Conservation (phyloP, 2,888 invertebrate species). For the Rhogogaster chlorosoma region DNA sequence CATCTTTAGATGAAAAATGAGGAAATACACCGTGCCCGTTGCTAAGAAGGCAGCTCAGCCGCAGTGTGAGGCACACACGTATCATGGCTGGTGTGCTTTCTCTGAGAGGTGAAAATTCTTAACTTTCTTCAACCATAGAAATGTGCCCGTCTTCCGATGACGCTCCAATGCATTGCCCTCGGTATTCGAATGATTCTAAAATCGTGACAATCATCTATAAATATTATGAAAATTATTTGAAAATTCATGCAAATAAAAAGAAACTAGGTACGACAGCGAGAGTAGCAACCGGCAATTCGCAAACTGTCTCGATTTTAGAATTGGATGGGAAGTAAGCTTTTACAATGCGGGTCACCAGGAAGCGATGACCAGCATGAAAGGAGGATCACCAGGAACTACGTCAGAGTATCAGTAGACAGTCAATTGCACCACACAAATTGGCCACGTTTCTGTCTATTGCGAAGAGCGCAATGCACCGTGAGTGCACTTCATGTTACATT, state of each 20-base stretch:
- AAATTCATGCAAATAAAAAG: not conserved
- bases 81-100: constrained; percentile 65
- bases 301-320: not conserved
- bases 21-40: not conserved
- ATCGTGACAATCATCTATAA: not conserved
- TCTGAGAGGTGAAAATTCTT: constrained; percentile 69
- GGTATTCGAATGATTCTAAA: constrained; percentile 16
- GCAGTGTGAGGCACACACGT: constrained; percentile 34
- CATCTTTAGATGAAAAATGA: constrained; percentile 29
- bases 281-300: not conserved
- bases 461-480: not conserved
- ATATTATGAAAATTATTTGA: constrained; percentile 12
- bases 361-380: constrained; percentile 35
- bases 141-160: constrained; percentile 52
- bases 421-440: constrained; percentile 35
- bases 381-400: constrained; percentile 43
- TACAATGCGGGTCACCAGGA: constrained; percentile 48
- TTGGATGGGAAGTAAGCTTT: not conserved
- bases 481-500: constrained; percentile 23
- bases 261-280: constrained; percentile 11
- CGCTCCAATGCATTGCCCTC: constrained; percentile 29
- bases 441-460: not conserved
- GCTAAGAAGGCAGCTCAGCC: not conserved
- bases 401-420: not conserved
- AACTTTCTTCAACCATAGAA: constrained; percentile 66